Evolutionary conservation across 2,888 invertebrate species (phyloP).

Genomic region (Ectemnius lituratus): DNA sequence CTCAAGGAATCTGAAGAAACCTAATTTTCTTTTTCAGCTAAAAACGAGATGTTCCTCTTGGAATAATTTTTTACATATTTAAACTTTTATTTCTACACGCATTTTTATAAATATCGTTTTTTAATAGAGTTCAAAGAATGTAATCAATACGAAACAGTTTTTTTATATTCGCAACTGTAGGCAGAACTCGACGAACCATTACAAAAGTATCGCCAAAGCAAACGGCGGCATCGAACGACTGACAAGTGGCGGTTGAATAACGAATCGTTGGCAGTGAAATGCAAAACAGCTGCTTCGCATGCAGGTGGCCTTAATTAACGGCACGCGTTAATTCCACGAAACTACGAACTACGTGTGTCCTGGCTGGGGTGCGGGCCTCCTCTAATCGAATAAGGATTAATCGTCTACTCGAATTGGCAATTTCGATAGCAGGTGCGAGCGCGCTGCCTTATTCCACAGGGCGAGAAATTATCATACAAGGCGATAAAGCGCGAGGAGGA

Average conservation of each 20-base stretch:
- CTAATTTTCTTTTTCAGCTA: too few relatives aligned
- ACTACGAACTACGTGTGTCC: neutral
- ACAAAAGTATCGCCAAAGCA: slow-evolving; percentile 39
- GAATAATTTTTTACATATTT: too few relatives aligned
- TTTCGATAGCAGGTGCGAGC: neutral
- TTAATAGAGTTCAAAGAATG: too few relatives aligned
- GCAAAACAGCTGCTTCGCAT: slow-evolving; percentile 49
- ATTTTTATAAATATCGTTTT: too few relatives aligned
- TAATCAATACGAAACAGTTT: too few relatives aligned
- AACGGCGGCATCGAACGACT: slow-evolving; percentile 31
- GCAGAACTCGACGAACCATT: slow-evolving; percentile 19
- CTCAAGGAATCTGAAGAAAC: too few relatives aligned
- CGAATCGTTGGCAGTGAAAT: slow-evolving; percentile 35
- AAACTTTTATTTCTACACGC: too few relatives aligned
- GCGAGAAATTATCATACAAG: too few relatives aligned
- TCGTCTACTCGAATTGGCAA: slow-evolving; percentile 2
- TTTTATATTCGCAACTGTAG: too few relatives aligned
- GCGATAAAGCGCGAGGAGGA: too few relatives aligned
- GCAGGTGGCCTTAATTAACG: slow-evolving; percentile 38
- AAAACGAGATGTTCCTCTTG: too few relatives aligned
- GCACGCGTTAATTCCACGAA: slow-evolving; percentile 17
- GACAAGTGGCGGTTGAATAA: slow-evolving; percentile 32
- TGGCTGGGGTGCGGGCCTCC: neutral
- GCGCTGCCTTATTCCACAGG: too few relatives aligned
- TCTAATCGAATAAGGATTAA: slow-evolving; percentile 11